Evolutionary conservation across 1,140 invertebrate genomes (phyloP), one percentile per base, ranked within the genome.

Genomic region (Caenorhabditis briggsae): DNA sequence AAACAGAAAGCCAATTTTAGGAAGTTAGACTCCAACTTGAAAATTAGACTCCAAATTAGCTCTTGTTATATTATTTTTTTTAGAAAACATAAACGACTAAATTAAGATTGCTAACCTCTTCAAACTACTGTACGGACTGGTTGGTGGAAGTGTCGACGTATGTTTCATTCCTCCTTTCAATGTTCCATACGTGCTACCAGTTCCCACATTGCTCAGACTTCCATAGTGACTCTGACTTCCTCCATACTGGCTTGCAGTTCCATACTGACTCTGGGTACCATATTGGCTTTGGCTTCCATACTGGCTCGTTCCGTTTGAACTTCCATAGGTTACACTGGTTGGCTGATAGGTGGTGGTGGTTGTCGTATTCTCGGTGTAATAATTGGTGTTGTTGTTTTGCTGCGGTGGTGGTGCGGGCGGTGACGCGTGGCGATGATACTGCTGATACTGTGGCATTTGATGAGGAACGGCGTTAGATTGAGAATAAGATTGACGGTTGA

Each of bases 61-160:
- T 33, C 33, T 33, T 33, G 33, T 33, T 33, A 33, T 33, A 33
- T 33, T 3, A 33, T 33, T 33, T 33, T 33, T n/a, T 23, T 53
- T 0, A 53, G 16, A 53, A 53, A 53, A 53, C 2, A 53, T 9
- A 14, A 14, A 2, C 16, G 16, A 16, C 9, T 53, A 11, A 53
- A 53, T 14, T 53, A 41, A 14, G 43, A 41, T 33, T 12, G 18
- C 64, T 86, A 12, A 82, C 85, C 85, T 82, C 33, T 86, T 86
- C 59, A 86, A 53, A 56, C 64, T 86, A n/a, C 85, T 74, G 48
- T 86, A 86, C 8, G 85, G 85, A 50, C 58, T 82, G 41, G 74
- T 58, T 48, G 78, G 50, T 48, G 82, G 82, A 20, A 83, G 55
- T 33, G 82, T 58, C 3, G 82, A 64, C 7, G 55, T 83, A 59